Evolutionary conservation across 2,797 vertebrate species (phyloP).

Genomic region (Acridotheres tristis): DNA sequence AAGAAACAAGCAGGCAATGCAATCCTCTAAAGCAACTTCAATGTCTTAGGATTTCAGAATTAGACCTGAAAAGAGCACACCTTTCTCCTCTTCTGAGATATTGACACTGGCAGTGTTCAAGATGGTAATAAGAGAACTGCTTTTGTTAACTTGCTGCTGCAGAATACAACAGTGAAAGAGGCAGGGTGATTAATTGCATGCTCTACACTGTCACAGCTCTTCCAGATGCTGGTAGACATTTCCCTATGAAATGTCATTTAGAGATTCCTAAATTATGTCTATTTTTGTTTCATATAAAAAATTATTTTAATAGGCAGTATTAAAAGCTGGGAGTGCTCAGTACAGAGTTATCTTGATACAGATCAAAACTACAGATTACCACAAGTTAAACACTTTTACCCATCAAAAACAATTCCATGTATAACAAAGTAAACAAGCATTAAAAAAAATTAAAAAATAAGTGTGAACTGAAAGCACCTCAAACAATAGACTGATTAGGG

Average conservation of each 20-base stretch:
- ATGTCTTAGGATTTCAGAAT: not conserved
- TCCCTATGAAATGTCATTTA: not conserved
- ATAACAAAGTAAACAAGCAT: not conserved
- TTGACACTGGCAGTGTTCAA: not conserved
- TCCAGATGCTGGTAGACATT: not conserved
- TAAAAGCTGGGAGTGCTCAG: not conserved
- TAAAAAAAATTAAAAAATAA: not conserved
- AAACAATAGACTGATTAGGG: not conserved
- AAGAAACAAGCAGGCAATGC: not conserved
- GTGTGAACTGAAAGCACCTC: not conserved
- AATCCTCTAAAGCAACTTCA: not conserved
- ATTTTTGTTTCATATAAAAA: not conserved
- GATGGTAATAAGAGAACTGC: not conserved
- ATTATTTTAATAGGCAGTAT: not conserved
- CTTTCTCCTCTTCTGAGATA: not conserved
- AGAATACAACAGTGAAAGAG: not conserved
- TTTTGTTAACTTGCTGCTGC: not conserved
- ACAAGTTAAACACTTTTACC: not conserved
- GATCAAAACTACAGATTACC: not conserved
- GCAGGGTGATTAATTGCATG: not conserved
- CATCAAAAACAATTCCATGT: fast-evolving
- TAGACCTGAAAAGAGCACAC: not conserved
- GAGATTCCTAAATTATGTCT: not conserved
- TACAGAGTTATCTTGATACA: not conserved
- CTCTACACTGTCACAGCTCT: not conserved